phyloP scores from a whole-genome alignment of 1,140 invertebrate genomes.

The Tigriopus japonicus region DNA sequence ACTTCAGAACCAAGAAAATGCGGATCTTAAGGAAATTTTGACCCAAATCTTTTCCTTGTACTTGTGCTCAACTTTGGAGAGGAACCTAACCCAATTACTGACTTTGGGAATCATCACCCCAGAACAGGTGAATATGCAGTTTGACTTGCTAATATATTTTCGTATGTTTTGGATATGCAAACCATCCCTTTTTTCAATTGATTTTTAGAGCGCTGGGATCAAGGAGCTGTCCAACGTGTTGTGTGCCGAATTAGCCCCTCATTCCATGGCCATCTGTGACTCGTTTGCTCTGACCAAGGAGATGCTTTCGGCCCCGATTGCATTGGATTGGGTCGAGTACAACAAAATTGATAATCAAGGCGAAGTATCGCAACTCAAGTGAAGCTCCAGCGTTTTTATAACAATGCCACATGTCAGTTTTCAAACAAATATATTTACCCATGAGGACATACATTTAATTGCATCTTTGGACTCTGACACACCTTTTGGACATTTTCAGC shows the following conservation, averaged over 20 bases:
- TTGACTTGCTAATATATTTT: too few species aligned
- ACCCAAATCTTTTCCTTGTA: conserved; percentile 18
- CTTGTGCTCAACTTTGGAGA: conserved; percentile 18
- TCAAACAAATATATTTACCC: too few species aligned
- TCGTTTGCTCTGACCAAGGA: conserved; percentile 22
- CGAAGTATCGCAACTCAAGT: conserved; percentile 16
- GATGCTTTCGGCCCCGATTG: conserved; percentile 24
- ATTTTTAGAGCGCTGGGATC: too few species aligned
- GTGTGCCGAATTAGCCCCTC: conserved; percentile 19
- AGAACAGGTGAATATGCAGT: conserved; percentile 7
- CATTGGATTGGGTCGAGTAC: conserved; percentile 23
- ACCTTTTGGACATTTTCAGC: too few species aligned
- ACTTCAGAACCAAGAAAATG: background rate
- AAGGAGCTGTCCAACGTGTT: too few species aligned
- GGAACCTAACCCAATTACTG: conserved; percentile 19
- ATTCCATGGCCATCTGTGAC: conserved; percentile 21
- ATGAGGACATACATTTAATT: too few species aligned
- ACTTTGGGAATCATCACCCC: conserved; percentile 17
- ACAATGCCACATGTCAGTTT: too few species aligned
- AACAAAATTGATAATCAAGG: conserved; percentile 23
- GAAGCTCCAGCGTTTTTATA: too few species aligned
- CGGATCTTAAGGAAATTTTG: conserved; percentile 3
- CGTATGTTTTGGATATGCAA: too few species aligned
- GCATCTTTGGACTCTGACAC: too few species aligned
- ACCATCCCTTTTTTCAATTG: too few species aligned